phyloP scores from a whole-genome alignment of 2,113 vertebrate genomes.

The Campylomormyrus numenius region DNA sequence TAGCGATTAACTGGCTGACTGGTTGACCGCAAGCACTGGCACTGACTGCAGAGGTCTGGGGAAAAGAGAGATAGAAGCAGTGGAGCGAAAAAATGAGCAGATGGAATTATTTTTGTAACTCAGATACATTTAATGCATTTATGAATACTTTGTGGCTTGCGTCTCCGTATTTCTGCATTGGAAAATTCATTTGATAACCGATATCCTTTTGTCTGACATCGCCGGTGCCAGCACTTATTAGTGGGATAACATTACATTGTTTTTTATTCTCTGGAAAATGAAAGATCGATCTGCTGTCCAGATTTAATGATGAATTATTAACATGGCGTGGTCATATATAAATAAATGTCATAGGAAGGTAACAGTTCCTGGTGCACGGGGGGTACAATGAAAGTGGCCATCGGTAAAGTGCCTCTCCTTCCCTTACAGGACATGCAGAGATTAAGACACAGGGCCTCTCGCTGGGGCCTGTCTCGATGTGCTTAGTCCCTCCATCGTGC shows the following conservation, averaged over 20 bases:
- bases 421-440: not conserved
- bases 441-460: not conserved
- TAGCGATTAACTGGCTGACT: not conserved
- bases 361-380: not conserved
- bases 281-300: not conserved
- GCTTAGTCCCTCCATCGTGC: not conserved
- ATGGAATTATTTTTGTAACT: not conserved
- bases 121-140: not conserved
- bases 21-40: not conserved
- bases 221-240: not conserved
- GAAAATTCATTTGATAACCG: not conserved
- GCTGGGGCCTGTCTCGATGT: not conserved
- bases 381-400: not conserved
- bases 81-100: not conserved
- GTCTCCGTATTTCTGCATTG: not conserved
- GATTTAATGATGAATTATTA: not conserved
- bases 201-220: not conserved
- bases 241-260: not conserved
- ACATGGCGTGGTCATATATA: not conserved
- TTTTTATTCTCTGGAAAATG: too few species aligned
- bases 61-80: not conserved
- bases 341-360: not conserved
- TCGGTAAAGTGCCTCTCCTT: not conserved
- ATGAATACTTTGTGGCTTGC: not conserved
- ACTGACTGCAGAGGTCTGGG: not conserved